Conservation (phyloP, 2,797 vertebrate species). For the Lateolabrax maculatus region DNA sequence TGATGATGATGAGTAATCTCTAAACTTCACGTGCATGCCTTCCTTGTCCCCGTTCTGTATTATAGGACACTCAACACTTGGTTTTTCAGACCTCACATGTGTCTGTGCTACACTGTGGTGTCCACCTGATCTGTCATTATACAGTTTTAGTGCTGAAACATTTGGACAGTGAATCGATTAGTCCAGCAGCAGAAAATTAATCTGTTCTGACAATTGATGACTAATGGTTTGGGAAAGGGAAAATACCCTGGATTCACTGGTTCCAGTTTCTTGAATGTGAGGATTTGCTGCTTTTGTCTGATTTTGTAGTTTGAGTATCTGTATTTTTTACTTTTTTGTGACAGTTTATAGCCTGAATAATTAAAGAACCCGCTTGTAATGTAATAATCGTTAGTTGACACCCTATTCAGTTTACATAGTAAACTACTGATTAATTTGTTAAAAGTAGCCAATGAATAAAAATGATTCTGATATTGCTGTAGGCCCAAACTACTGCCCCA, state of each 20-base stretch:
- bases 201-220: not conserved
- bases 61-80: too few species aligned
- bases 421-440: not conserved
- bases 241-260: not conserved
- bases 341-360: not conserved
- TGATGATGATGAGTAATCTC: too few species aligned
- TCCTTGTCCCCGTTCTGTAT: not conserved
- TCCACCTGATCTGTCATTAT: not conserved
- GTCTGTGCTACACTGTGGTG: not conserved
- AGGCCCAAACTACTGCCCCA: not conserved
- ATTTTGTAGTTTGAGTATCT: not conserved
- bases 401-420: not conserved
- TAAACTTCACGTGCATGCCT: not conserved
- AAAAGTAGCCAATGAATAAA: not conserved
- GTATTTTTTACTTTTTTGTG: not conserved
- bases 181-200: not conserved
- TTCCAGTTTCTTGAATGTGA: not conserved
- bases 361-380: not conserved
- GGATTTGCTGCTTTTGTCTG: not conserved
- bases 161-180: not conserved
- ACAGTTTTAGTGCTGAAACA: not conserved
- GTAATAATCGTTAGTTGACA: accelerated
- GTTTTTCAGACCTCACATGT: not conserved
- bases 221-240: not conserved
- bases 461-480: not conserved